phyloP scores from a whole-genome alignment of 2,888 invertebrate genomes.

The Anoncus sp. region DNA sequence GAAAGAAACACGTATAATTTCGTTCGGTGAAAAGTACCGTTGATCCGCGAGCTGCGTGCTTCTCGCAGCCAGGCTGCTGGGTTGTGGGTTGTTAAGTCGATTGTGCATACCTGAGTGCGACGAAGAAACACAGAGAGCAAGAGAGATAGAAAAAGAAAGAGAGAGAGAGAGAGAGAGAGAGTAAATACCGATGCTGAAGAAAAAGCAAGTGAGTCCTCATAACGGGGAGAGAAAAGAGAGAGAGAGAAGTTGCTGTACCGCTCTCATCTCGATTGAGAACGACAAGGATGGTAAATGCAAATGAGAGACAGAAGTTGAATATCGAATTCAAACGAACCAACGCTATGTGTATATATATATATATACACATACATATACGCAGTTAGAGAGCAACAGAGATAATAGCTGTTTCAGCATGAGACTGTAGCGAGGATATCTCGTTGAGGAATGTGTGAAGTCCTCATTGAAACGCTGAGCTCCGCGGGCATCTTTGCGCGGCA shows the following conservation, averaged over 20 bases:
- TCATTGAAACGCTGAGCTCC: constrained; percentile 34
- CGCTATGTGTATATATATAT: constrained; percentile 7
- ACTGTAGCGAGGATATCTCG: constrained; percentile 22
- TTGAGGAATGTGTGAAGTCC: constrained; percentile 64
- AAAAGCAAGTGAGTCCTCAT: constrained; percentile 43
- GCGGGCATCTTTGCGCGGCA: constrained; percentile 26
- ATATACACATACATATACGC: neutral
- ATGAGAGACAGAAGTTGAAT: constrained; percentile 20
- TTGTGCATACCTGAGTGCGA: constrained; percentile 43
- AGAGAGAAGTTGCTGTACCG: neutral
- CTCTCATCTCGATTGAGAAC: constrained; percentile 27
- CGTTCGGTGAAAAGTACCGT: constrained; percentile 77
- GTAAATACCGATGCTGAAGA: constrained; percentile 54
- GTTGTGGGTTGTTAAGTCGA: constrained; percentile 45
- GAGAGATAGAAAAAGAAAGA: constrained; percentile 43
- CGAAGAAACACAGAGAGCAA: constrained; percentile 28
- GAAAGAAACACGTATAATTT: constrained; percentile 72
- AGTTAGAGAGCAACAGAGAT: constrained; percentile 57
- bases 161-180: constrained; percentile 44
- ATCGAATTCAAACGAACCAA: constrained; percentile 63
- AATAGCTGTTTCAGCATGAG: constrained; percentile 24
- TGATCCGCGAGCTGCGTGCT: constrained; percentile 69
- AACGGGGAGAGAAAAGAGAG: constrained; percentile 10
- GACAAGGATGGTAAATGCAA: constrained; percentile 10
- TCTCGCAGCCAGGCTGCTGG: constrained; percentile 59